Conservation (phyloP, 2,797 vertebrate species). For the Enteromius radiatus region DNA sequence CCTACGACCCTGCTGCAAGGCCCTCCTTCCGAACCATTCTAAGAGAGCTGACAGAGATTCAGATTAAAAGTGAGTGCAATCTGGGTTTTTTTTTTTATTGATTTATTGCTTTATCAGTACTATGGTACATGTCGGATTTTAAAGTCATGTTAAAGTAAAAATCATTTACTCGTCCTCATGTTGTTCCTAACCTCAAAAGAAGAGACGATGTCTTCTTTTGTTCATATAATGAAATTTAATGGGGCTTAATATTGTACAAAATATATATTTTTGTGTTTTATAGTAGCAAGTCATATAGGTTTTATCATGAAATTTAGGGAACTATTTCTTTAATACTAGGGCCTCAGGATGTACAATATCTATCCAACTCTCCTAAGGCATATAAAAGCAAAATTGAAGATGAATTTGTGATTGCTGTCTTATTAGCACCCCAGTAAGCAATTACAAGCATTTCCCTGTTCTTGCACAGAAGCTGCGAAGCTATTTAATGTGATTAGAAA, state of each 20-base stretch:
- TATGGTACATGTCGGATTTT: not conserved
- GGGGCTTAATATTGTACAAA: not conserved
- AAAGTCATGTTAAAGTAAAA: not conserved
- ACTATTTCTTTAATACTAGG: not conserved
- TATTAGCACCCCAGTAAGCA: not conserved
- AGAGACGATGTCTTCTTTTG: not conserved
- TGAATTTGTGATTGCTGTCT: not conserved
- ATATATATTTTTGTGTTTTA: not conserved
- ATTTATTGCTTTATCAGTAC: not conserved
- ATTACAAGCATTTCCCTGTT: not conserved
- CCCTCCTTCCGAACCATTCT: conserved; percentile 88
- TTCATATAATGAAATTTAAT: not conserved
- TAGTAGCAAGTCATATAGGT: not conserved
- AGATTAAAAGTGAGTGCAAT: conserved; percentile 80
- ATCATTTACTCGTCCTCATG: not conserved
- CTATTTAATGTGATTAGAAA: not conserved
- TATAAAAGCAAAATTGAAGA: not conserved
- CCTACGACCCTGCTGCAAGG: conserved; percentile 81
- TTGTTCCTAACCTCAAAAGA: not conserved
- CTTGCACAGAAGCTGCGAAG: not conserved
- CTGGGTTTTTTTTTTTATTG: not conserved
- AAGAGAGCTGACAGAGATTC: conserved; percentile 87
- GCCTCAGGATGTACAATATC: not conserved
- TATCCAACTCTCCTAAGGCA: not conserved
- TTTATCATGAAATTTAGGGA: not conserved